These are phyloP conservation scores for Volucella bombylans DNA, from an alignment of 2,888 invertebrate genomes.

Conservation along the genomic window DNA sequence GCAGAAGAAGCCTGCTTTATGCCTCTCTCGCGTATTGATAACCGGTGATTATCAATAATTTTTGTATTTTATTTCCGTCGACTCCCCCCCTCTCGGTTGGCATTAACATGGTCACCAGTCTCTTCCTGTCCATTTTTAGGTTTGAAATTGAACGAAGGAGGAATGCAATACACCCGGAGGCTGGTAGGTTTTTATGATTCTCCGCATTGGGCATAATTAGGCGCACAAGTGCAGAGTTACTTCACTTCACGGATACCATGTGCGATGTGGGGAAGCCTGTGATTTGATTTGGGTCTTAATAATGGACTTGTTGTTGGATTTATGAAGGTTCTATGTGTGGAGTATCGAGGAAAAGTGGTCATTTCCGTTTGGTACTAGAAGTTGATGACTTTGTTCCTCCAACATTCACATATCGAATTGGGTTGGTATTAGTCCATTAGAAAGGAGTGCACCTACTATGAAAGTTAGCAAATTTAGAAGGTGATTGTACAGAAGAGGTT, in stretches of 20 bases:
- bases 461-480: too few species aligned
- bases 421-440: neutral
- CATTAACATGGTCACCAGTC: neutral
- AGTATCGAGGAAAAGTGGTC: conserved; percentile 36
- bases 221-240: conserved; percentile 61
- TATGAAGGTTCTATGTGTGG: conserved; percentile 38
- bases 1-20: conserved; percentile 68
- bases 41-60: conserved; percentile 73
- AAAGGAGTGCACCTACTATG: neutral
- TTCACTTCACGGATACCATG: neutral
- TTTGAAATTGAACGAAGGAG: conserved; percentile 17
- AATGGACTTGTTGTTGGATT: conserved; percentile 41
- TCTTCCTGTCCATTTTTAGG: conserved; percentile 28
- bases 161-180: conserved; percentile 59
- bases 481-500: too few species aligned
- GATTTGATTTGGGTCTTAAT: conserved; percentile 65
- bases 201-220: conserved; percentile 68
- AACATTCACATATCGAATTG: neutral
- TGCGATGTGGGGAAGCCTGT: conserved; percentile 33
- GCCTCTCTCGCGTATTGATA: conserved; percentile 62
- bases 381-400: conserved; percentile 31
- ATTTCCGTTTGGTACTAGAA: conserved; percentile 49
- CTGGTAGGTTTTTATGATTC: conserved; percentile 48
- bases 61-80: conserved; percentile 50
- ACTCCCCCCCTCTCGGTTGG: neutral